phyloP scores from a whole-genome alignment of 2,113 vertebrate species.

The Megaceryle maxima region DNA sequence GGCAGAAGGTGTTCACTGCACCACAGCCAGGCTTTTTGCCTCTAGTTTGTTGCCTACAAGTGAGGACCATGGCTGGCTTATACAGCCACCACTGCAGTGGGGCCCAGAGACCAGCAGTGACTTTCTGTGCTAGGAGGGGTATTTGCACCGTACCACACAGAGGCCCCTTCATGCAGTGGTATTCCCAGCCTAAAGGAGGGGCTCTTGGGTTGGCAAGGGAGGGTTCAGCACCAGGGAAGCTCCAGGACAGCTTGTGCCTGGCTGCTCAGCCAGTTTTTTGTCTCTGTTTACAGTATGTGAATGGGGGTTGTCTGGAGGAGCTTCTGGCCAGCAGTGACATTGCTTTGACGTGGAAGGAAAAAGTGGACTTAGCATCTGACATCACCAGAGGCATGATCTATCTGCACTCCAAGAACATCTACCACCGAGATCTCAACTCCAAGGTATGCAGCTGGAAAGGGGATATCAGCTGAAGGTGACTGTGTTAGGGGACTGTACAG shows the following conservation, averaged over 20 bases:
- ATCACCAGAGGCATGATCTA: constrained; percentile 90
- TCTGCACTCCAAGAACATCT: constrained; percentile 89
- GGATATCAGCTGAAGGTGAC: not conserved
- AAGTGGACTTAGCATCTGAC: constrained; percentile 85
- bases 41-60: rapidly evolving
- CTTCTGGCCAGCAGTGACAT: constrained; percentile 82
- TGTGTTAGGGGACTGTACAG: not conserved
- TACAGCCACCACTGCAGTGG: not conserved
- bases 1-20: not conserved
- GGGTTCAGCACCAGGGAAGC: not conserved
- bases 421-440: constrained; percentile 90
- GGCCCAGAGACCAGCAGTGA: not conserved
- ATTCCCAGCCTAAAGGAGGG: not conserved
- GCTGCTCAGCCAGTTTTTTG: not conserved
- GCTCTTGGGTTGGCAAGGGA: not conserved
- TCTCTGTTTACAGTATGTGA: constrained; percentile 77
- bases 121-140: not conserved
- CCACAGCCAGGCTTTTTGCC: not conserved
- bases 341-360: constrained; percentile 83
- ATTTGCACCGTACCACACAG: not conserved
- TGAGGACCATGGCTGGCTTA: not conserved
- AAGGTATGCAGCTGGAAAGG: constrained; percentile 70
- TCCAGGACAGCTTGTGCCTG: not conserved
- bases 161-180: rapidly evolving
- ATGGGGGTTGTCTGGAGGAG: constrained; percentile 87